Evolutionary conservation across 2,888 invertebrate genomes (phyloP).

Genomic region (Clunio marinus): DNA sequence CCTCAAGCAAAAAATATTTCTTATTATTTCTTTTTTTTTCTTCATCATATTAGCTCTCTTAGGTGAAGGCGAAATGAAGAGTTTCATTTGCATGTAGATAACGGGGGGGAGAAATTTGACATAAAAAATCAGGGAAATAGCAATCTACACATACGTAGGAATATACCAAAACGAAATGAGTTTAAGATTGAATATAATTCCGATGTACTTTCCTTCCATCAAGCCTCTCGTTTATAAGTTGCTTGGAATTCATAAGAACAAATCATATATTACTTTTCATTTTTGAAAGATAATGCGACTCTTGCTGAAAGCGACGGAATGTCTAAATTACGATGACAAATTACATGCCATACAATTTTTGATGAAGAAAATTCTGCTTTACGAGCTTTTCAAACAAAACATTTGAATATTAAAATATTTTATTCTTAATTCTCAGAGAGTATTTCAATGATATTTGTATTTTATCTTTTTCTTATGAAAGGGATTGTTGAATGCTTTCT

Average conservation of each 20-base stretch:
- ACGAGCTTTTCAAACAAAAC: background rate
- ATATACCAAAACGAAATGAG: constrained; percentile 19
- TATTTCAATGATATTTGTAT: too few species aligned
- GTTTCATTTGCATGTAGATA: background rate
- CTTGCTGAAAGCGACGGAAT: constrained; percentile 12
- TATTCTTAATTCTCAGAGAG: too few species aligned
- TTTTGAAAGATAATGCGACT: background rate
- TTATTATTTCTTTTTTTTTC: constrained; percentile 4
- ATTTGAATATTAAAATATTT: too few species aligned
- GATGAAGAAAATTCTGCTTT: background rate
- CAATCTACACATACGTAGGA: too few species aligned
- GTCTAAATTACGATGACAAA: constrained; percentile 28
- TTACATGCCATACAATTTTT: constrained; percentile 24
- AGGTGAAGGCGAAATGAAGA: constrained; percentile 17
- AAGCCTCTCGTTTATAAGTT: constrained; percentile 17
- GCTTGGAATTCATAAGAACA: constrained; percentile 9
- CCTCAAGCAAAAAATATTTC: background rate
- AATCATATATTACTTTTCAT: constrained; percentile 28
- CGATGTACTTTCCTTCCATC: constrained; percentile 15
- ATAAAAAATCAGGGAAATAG: too few species aligned
- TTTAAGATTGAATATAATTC: constrained; percentile 27
- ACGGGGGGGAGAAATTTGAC: background rate
- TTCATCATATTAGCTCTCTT: constrained; percentile 9
- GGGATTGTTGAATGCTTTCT: too few species aligned
- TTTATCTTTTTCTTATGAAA: too few species aligned